Percentiles rank a stretch among this genome's conserved stretches.
Evolutionary conservation across 2,888 invertebrate genomes (phyloP).

Genomic region (Psylliodes chrysocephalus): DNA sequence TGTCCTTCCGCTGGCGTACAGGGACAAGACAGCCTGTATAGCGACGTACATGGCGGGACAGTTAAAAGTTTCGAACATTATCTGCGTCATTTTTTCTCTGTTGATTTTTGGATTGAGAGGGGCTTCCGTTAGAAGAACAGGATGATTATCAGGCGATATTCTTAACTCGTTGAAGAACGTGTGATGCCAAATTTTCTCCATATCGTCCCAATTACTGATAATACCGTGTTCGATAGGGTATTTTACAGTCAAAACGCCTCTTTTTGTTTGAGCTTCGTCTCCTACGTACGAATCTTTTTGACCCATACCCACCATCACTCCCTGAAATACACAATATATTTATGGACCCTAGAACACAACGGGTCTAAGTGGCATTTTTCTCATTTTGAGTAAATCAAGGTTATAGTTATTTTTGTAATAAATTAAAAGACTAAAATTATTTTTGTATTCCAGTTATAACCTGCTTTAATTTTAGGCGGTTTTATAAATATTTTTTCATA

Average conservation of each 20-base stretch:
- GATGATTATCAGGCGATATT: slow-evolving; percentile 82
- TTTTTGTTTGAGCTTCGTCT: slow-evolving; percentile 69
- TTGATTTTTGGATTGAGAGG: slow-evolving; percentile 84
- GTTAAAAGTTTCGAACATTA: slow-evolving; percentile 72
- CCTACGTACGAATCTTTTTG: slow-evolving; percentile 69
- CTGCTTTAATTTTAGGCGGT: no score
- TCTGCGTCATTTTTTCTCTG: slow-evolving; percentile 82
- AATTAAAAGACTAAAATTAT: no score
- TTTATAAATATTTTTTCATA: no score
- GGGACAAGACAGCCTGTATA: slow-evolving; percentile 78
- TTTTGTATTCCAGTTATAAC: no score
- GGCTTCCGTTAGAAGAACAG: slow-evolving; percentile 81
- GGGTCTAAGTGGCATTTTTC: no score
- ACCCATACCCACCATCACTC: slow-evolving; percentile 64
- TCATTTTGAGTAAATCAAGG: no score
- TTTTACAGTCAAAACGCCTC: slow-evolving; percentile 69
- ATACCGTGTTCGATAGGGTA: slow-evolving; percentile 84
- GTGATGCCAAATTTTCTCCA: slow-evolving; percentile 91
- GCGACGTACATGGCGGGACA: slow-evolving; percentile 75
- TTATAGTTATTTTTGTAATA: no score
- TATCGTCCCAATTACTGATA: slow-evolving; percentile 85
- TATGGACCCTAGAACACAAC: no score
- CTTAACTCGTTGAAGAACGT: slow-evolving; percentile 84
- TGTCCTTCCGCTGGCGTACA: slow-evolving; percentile 79
- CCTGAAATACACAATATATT: slow-evolving; percentile 52